Evolutionary conservation across 2,888 invertebrate species (phyloP), one percentile per base, ranked within the genome.

Genomic region (Archips crataeganus): DNA sequence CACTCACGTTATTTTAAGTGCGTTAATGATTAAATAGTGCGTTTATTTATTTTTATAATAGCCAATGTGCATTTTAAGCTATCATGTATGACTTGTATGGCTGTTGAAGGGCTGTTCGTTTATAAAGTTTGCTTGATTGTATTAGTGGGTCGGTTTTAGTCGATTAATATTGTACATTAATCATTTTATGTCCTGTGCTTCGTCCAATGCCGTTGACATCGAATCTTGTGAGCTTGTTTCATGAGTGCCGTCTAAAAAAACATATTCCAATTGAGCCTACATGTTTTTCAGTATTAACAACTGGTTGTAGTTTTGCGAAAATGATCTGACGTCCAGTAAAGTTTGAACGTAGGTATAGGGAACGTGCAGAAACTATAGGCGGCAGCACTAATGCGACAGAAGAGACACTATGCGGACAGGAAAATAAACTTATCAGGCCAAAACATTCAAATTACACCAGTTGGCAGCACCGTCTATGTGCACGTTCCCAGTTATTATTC

Each of bases 31-130:
- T 34, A 34, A 70, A 64, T 64, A 66, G 61, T 61, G 60, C 42
- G 51, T 51, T 23, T 61, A 34, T 61, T 70, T 51, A 47, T 64
- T 70, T 51, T 63, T 63, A 32, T 23, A 32, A 61, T 61, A 47
- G 68, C 68, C 36, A 57, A 67, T 68, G 68, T 68, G 72, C 72
- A 73, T 73, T 73, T 73, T 45, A 62, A 71, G 67, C 66, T 72
- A 51, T 66, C 66, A 59, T 68, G 57, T 23, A 23, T 23, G 23
- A 23, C 23, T 63, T 72, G 57, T 61, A 66, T 13, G 47, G 36
- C 66, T 71, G 68, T 73, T 68, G 11, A 36, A 51, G 6, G 23
- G 23, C 23, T 49, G 47, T 15, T 66, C 65, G 54, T 67, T 67
- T 72, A 66, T 67, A 72, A 23, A 68, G 65, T 66, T 71, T 68